Conservation (phyloP, 2,888 invertebrate genomes). For the Plagodis dolabraria region DNA sequence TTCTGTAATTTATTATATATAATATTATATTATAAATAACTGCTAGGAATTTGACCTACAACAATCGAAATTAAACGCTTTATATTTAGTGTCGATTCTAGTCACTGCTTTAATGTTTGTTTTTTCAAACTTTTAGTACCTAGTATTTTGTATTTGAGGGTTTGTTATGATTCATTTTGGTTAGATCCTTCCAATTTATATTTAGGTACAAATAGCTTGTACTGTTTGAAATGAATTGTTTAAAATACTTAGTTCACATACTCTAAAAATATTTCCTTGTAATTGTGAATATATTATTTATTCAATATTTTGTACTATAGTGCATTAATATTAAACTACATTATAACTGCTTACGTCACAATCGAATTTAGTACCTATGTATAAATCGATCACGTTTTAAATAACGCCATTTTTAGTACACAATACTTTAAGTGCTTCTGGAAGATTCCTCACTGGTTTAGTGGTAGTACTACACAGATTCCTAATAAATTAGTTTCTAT, state of each 20-base stretch:
- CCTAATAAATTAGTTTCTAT: neutral
- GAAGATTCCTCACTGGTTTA: conserved; percentile 14
- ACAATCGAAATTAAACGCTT: conserved; percentile 50
- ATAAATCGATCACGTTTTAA: conserved; percentile 13
- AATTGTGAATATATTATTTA: neutral
- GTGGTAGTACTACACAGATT: conserved; percentile 9
- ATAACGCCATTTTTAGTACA: conserved; percentile 4
- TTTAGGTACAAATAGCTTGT: neutral
- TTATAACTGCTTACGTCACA: conserved; percentile 41
- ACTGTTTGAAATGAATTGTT: neutral
- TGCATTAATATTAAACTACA: neutral
- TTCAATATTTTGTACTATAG: conserved; percentile 1
- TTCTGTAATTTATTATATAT: conserved; percentile 61
- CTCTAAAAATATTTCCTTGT: neutral
- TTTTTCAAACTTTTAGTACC: conserved; percentile 13
- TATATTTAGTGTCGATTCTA: conserved; percentile 54
- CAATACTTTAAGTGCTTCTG: conserved; percentile 10
- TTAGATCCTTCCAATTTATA: neutral
- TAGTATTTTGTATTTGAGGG: neutral
- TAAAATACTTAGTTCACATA: no score
- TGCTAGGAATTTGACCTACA: conserved; percentile 64
- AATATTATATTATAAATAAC: conserved; percentile 46
- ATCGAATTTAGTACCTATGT: conserved; percentile 16
- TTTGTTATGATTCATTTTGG: neutral
- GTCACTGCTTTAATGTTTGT: conserved; percentile 57